These are phyloP conservation scores for Lepus oiostolus DNA, from an alignment of 2,797 vertebrate genomes.

Conservation along the genomic window DNA sequence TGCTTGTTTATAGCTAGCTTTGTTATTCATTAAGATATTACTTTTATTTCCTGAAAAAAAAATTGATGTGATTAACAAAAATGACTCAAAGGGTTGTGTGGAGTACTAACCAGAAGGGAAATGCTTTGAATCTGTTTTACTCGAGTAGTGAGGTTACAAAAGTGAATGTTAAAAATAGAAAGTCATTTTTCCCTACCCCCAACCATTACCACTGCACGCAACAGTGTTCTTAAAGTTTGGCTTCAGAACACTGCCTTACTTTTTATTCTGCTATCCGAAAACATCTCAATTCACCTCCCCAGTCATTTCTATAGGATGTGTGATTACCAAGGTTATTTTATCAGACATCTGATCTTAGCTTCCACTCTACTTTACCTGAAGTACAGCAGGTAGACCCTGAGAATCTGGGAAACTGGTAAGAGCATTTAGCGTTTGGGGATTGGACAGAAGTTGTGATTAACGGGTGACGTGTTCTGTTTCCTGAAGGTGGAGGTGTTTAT, in stretches of 20 bases:
- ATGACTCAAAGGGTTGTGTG: not conserved
- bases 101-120: slow-evolving; percentile 13
- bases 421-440: not conserved
- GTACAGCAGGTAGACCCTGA: not conserved
- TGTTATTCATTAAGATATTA: not conserved
- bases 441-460: slow-evolving; percentile 21
- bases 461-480: slow-evolving; percentile 19
- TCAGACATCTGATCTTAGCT: not conserved
- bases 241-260: not conserved
- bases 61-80: not conserved
- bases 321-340: not conserved
- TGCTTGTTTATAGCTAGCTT: slow-evolving; percentile 29
- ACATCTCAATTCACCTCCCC: not conserved
- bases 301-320: not conserved
- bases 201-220: no score
- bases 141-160: slow-evolving; percentile 5
- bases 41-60: not conserved
- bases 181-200: not conserved
- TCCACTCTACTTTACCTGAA: not conserved
- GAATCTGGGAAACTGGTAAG: slow-evolving; percentile 3
- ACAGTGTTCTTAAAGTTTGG: not conserved
- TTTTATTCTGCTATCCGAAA: not conserved
- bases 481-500: slow-evolving; percentile 43
- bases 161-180: slow-evolving; percentile 56
- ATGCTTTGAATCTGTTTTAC: slow-evolving; percentile 40